phyloP scores from a whole-genome alignment of 2,797 vertebrate species.

The Taeniopygia guttata region DNA sequence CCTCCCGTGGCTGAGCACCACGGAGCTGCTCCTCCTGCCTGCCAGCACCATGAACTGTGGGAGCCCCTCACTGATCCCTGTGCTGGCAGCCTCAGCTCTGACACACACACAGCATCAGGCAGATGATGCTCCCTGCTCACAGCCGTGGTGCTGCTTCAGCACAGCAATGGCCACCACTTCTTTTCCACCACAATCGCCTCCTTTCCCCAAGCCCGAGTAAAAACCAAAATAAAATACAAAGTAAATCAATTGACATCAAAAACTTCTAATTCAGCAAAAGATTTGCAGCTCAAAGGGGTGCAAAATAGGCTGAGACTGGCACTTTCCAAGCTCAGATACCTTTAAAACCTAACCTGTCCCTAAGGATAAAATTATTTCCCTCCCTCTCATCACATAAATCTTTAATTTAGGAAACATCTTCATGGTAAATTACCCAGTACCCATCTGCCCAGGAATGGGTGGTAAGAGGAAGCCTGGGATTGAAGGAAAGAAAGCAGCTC shows the following conservation, averaged over 20 bases:
- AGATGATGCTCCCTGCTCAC: neutral
- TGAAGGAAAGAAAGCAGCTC: neutral
- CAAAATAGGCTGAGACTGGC: neutral
- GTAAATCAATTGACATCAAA: accelerated
- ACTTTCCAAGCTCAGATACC: neutral
- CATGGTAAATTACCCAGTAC: accelerated
- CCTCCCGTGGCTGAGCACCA: neutral
- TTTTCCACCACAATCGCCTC: neutral
- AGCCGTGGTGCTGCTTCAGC: accelerated
- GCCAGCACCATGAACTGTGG: neutral
- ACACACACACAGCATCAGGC: neutral
- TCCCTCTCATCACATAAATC: accelerated
- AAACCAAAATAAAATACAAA: accelerated
- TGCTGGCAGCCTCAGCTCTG: neutral
- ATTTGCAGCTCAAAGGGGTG: neutral
- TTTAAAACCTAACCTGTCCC: neutral
- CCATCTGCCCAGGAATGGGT: accelerated
- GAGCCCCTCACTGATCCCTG: neutral
- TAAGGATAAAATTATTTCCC: neutral
- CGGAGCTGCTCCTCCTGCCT: neutral
- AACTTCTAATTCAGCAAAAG: neutral
- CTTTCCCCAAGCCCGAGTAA: accelerated
- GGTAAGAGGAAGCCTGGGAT: neutral
- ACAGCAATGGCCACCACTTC: accelerated
- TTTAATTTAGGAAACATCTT: neutral